These are phyloP conservation scores for Nerophis lumbriciformis DNA, from an alignment of 2,113 vertebrate genomes.

Conservation along the genomic window DNA sequence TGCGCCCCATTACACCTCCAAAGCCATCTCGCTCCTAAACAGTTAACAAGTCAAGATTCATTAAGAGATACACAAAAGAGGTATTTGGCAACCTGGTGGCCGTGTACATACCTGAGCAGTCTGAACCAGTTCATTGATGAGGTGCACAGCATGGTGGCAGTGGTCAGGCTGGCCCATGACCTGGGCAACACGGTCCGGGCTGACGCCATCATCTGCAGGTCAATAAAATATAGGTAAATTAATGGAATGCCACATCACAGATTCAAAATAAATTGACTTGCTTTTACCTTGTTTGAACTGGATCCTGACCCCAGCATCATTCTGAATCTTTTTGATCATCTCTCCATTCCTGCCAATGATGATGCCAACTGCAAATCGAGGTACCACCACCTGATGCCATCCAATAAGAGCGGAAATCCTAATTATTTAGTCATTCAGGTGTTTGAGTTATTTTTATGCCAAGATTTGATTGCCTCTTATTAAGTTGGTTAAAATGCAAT, in stretches of 20 bases:
- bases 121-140: conserved; percentile 94
- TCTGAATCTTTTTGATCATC: conserved; percentile 99
- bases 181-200: conserved; percentile 89
- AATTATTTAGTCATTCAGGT: too few relatives aligned
- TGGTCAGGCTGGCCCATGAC: conserved; percentile 94
- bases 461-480: background rate
- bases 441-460: too few relatives aligned
- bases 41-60: background rate
- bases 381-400: conserved; percentile 83
- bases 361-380: conserved; percentile 94
- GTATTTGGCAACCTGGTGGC: background rate
- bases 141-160: conserved; percentile 92
- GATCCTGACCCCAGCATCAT: conserved; percentile 93
- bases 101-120: conserved; percentile 83
- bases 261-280: background rate
- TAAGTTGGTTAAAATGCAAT: background rate
- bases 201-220: conserved; percentile 89
- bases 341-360: conserved; percentile 98
- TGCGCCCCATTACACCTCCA: conserved; percentile 75
- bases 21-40: conserved; percentile 90
- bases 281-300: conserved; percentile 95
- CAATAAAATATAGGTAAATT: background rate
- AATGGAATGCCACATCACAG: background rate
- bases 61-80: background rate
- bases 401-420: background rate